phyloP scores from a whole-genome alignment of 2,797 vertebrate species.

The Squalus acanthias region DNA sequence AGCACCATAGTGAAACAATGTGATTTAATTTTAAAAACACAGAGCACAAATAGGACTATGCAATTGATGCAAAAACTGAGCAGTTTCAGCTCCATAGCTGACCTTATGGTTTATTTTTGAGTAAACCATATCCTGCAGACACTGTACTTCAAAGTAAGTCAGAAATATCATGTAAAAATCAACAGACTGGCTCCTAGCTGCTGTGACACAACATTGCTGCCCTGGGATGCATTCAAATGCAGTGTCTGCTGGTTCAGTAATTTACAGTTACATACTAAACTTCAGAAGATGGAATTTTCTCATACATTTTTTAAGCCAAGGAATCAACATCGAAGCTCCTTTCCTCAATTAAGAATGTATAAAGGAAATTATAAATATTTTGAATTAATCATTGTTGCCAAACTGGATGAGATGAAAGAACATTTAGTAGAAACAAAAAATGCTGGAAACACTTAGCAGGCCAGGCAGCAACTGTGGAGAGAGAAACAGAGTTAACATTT shows the following conservation, averaged over 20 bases:
- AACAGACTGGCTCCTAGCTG: not conserved
- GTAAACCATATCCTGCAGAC: not conserved
- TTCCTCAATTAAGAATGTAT: not conserved
- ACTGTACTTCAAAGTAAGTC: not conserved
- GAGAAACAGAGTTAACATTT: too few species aligned
- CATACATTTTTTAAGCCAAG: not conserved
- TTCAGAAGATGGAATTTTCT: not conserved
- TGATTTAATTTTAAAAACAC: not conserved
- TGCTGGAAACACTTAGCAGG: too few species aligned
- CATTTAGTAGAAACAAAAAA: not conserved
- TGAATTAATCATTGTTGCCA: not conserved
- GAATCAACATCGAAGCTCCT: not conserved
- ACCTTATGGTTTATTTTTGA: not conserved
- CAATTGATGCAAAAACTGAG: not conserved
- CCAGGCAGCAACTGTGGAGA: too few species aligned
- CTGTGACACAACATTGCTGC: not conserved
- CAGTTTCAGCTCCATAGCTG: not conserved
- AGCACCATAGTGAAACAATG: not conserved
- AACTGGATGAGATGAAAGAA: not conserved
- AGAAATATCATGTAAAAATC: not conserved
- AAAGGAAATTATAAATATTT: not conserved
- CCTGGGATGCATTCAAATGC: not conserved
- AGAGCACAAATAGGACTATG: not conserved
- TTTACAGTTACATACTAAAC: not conserved
- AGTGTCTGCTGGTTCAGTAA: not conserved